phyloP scores from a whole-genome alignment of 2,797 vertebrate species.

The Sternotherus odoratus region DNA sequence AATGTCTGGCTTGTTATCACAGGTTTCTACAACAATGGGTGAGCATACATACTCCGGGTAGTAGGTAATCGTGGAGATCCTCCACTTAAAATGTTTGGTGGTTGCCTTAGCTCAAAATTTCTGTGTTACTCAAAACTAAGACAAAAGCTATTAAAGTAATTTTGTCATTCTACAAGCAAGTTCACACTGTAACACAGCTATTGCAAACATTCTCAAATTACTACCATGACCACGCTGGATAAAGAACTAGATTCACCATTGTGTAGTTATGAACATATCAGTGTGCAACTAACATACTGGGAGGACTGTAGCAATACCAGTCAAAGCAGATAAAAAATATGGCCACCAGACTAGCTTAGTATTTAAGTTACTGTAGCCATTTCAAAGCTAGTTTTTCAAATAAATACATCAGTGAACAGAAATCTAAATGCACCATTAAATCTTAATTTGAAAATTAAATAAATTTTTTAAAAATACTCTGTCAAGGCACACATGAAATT shows the following conservation, averaged over 20 bases:
- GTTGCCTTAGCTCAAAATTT: not conserved
- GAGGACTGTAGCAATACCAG: not conserved
- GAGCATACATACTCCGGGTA: not conserved
- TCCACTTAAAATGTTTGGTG: not conserved
- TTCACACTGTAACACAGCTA: not conserved
- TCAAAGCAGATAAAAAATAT: not conserved
- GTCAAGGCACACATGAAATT: not conserved
- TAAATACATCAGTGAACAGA: not conserved
- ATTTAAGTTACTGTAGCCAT: not conserved
- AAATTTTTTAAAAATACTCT: no score
- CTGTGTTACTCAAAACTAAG: not conserved
- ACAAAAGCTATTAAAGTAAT: not conserved
- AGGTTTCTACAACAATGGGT: no score
- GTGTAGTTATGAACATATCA: not conserved
- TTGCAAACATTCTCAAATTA: not conserved
- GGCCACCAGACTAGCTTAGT: not conserved
- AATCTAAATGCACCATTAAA: not conserved
- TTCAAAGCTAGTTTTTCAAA: not conserved
- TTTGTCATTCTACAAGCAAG: not conserved
- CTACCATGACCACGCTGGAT: not conserved
- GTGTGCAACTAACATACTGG: not conserved
- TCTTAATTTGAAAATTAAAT: not conserved
- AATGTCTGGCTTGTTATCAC: not conserved
- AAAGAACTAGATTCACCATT: not conserved
- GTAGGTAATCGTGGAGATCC: not conserved